phyloP scores from a whole-genome alignment of 2,888 invertebrate genomes.

The Oscheius onirici region DNA sequence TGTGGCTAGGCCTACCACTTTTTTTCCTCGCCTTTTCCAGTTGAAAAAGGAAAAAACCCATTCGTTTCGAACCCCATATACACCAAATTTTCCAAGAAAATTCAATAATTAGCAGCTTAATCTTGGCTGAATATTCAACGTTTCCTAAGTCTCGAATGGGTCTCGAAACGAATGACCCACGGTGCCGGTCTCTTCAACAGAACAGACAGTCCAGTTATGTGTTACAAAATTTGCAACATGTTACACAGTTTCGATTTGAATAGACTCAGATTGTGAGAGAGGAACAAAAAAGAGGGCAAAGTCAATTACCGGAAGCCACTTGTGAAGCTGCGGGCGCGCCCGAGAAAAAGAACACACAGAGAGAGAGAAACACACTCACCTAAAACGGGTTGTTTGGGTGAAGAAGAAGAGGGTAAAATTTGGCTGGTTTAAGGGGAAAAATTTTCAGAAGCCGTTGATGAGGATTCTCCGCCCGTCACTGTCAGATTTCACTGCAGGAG shows the following conservation, averaged over 20 bases:
- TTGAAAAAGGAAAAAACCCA: not conserved
- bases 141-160: too few species aligned
- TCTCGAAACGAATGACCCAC: too few species aligned
- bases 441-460: slow-evolving; percentile 28
- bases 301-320: slow-evolving; percentile 8
- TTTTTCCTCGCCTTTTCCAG: not conserved
- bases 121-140: too few species aligned
- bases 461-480: slow-evolving; percentile 59
- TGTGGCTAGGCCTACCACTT: too few species aligned
- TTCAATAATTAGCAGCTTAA: too few species aligned
- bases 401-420: not conserved
- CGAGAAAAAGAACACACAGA: not conserved
- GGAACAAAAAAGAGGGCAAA: not conserved
- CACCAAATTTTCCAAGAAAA: too few species aligned
- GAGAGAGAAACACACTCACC: not conserved
- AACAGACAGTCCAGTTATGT: too few species aligned
- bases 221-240: not conserved
- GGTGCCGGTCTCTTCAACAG: too few species aligned
- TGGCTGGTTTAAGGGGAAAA: not conserved
- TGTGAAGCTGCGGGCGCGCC: not conserved
- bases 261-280: too few species aligned
- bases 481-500: slow-evolving; percentile 65
- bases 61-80: too few species aligned
- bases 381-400: not conserved
- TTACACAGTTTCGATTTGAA: too few species aligned